Base-by-base conservation (phyloP, 2,797 vertebrate species). In the Channa striata region DNA sequence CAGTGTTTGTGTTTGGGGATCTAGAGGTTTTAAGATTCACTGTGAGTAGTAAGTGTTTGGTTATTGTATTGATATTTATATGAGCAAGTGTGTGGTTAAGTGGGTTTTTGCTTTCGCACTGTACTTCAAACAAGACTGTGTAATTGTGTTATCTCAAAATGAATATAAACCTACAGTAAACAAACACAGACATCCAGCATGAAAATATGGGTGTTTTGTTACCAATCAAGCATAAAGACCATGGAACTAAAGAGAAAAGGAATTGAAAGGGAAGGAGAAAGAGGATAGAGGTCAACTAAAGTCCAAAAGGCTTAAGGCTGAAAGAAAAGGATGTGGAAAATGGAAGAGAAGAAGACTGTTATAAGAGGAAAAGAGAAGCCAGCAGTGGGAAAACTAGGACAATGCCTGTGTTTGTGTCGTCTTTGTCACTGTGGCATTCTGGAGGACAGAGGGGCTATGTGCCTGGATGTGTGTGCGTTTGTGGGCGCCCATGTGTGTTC, bases 341-440 rank as follows among this genome's bases (percentile, higher is more conserved):
- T 64, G 60, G 72, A 77, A 59, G 74, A 78, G 65, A 72, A 66
- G 61, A 62, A 53, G 58, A 46, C 66, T 46, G 67, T 65, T 68
- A 59, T 6, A 47, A 60, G 65, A n/a, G 25, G 47, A 59, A 56
- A 33, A 12, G 50, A 56, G 57, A 54, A 46, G 60, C 46, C 69
- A 12, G 68, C 73, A 33, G 69, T 72, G 77, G 73, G 70, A 68
- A 77, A 74, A 52, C 30, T 53, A 77, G 83, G 51, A 90, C 83
- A 90, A 87, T 79, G 81, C 56, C 68, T 54, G 56, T 66, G 70
- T 78, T 75, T 86, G 82, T 90, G 63, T 68, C 62, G 33, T 81
- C 73, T 83, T 90, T 90, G 85, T 88, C 68, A 50, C 77, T 51
- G 69, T 88, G 86, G 81, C 72, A 75, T 89, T 89, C 83, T 70